A percentile compares a stretch with the other conserved stretches of the same genome.
These are phyloP conservation scores for Halcyon malimbica DNA, from an alignment of 2,113 vertebrate species.

Conservation along the genomic window DNA sequence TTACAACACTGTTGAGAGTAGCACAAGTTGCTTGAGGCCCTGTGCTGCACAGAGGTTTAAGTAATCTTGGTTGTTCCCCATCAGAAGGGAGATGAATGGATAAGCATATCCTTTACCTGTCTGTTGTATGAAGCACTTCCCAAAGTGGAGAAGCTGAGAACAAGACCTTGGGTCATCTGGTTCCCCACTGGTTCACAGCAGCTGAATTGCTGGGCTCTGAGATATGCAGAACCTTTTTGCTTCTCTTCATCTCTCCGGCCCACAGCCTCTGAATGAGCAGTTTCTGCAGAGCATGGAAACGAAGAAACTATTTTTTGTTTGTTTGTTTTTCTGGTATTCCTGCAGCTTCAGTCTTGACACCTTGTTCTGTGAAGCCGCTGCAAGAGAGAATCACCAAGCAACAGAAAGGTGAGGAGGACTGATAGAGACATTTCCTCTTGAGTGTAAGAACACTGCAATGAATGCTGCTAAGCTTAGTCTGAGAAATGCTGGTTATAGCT, in stretches of 20 bases:
- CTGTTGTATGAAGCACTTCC: neutral
- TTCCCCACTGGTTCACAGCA: neutral
- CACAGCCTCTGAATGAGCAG: neutral
- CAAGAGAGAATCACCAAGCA: neutral
- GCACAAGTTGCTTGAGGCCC: neutral
- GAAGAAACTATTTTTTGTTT: neutral
- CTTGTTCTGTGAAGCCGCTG: neutral
- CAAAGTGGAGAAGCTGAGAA: neutral
- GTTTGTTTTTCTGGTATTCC: neutral
- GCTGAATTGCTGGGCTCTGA: neutral
- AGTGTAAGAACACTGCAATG: neutral
- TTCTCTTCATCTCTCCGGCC: neutral
- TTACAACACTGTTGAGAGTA: neutral
- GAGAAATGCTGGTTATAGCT: neutral
- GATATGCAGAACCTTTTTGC: neutral
- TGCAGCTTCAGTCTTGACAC: neutral
- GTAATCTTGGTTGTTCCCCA: neutral
- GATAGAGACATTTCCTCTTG: neutral
- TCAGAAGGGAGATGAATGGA: neutral
- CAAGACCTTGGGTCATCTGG: neutral
- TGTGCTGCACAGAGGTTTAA: neutral
- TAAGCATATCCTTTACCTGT: neutral
- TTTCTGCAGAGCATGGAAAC: neutral
- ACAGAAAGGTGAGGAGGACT: neutral
- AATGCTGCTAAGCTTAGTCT: neutral